Evolutionary conservation across 2,113 vertebrate genomes (phyloP).

Genomic region (Dicerorhinus sumatrensis): DNA sequence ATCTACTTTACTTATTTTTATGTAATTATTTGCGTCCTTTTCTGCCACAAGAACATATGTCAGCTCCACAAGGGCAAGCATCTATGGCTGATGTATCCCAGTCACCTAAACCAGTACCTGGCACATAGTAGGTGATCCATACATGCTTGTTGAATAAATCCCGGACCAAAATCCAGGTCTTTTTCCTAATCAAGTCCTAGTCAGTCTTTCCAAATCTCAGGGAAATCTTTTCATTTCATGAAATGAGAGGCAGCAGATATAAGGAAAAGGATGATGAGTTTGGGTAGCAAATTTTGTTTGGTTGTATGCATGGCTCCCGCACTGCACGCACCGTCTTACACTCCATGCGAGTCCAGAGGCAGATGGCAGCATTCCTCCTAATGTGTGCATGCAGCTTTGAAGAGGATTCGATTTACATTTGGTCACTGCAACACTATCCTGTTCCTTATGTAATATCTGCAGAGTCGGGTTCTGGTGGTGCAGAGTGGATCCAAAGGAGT

Average conservation of each 20-base stretch:
- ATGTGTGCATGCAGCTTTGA: neutral
- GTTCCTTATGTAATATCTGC: conserved; percentile 53
- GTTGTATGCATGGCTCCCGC: neutral
- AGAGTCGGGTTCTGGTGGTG: neutral
- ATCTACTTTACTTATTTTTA: neutral
- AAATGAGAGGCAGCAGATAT: neutral
- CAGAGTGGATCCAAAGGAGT: neutral
- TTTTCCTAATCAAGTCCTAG: neutral
- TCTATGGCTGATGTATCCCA: neutral
- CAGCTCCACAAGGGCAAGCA: neutral
- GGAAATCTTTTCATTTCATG: neutral
- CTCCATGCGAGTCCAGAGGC: neutral
- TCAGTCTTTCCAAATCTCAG: neutral
- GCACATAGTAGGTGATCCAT: neutral
- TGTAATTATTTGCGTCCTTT: neutral
- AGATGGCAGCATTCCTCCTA: neutral
- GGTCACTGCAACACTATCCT: neutral
- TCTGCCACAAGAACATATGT: neutral
- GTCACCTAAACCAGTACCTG: neutral
- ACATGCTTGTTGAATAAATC: neutral
- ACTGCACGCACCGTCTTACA: neutral
- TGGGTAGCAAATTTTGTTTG: neutral
- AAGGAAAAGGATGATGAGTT: neutral
- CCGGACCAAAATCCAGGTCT: neutral
- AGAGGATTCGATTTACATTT: neutral